Evolutionary conservation across 1,140 invertebrate genomes (phyloP), one percentile per base, ranked within the genome.

Genomic region (Yoshiicerus persimilis): DNA sequence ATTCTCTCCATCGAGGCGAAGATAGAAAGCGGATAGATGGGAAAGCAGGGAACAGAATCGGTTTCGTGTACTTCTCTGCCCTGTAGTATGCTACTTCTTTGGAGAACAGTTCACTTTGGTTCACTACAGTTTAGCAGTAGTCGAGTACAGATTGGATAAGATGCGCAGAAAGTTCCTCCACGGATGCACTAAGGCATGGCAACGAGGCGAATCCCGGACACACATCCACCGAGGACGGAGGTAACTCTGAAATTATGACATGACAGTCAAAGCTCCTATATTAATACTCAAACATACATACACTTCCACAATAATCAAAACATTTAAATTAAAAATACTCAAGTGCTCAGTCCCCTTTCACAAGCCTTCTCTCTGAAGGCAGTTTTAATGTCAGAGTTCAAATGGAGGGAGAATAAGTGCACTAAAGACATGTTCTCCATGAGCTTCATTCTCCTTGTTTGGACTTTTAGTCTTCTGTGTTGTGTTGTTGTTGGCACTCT

Each of bases 131-230:
- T 56, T 56, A 56, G 47, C 47, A 56, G 47, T 56, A 16, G 47
- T n/a, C 5, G 13, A 56, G 34, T 80, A 36, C 32, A 80, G 75
- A 80, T 80, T 32, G 32, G 75, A 80, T 80, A 30, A 38, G 75
- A 80, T 80, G 75, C 75, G 75, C 75, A 80, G 75, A 80, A 80
- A 80, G 75, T 80, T 80, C 47, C 34, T 80, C 32, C 66, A 70
- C 30, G 75, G 75, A 80, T 80, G 34, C 4, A 80, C 34, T 30
- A 80, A 80, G 75, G 75, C 75, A n/a, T 80, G 75, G 75, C 75
- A 80, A 80, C 75, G 4, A 38, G 75, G 34, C 75, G 20, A 80
- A 80, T 80, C 75, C 75, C 32, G 75, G 75, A 38, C 75, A 80
- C 75, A 80, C 75, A 80, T 80, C 34, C 32, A 80, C 75, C 32